These are phyloP conservation scores for Tursiops truncatus DNA, from an alignment of 2,113 vertebrate species.

Conservation along the genomic window DNA sequence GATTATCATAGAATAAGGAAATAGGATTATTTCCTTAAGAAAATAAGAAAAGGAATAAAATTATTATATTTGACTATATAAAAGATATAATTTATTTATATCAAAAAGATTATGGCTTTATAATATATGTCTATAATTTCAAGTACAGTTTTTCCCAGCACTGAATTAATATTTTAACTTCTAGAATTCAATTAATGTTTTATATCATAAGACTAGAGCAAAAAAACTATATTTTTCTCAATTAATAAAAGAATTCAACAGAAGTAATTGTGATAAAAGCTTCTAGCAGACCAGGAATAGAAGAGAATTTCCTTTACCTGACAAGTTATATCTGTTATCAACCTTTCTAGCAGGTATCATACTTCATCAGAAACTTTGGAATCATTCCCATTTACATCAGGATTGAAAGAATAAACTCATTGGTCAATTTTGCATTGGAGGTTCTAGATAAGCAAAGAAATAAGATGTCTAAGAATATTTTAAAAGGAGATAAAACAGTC, in stretches of 20 bases:
- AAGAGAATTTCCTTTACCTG: not conserved
- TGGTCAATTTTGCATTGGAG: not conserved
- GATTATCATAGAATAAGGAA: not conserved
- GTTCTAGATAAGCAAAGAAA: not conserved
- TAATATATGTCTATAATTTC: not conserved
- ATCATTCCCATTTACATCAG: not conserved
- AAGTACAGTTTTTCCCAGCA: not conserved
- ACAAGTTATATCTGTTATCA: not conserved
- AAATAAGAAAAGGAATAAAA: not conserved
- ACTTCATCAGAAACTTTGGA: not conserved
- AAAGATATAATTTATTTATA: not conserved
- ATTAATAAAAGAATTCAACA: not conserved
- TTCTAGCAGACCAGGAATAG: not conserved
- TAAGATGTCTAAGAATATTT: constrained; percentile 8
- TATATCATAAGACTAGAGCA: not conserved
- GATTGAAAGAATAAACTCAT: not conserved
- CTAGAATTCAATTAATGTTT: not conserved
- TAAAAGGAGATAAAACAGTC: not conserved
- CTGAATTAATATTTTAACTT: not conserved
- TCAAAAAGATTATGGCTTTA: not conserved
- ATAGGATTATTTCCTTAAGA: not conserved
- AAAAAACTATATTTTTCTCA: not conserved
- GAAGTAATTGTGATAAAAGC: not conserved
- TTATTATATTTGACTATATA: not conserved
- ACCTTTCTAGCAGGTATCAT: not conserved